A percentile compares a stretch with the other conserved stretches of the same genome.
Conservation (phyloP, 2,888 invertebrate genomes). For the Cryptocephalus moraei region DNA sequence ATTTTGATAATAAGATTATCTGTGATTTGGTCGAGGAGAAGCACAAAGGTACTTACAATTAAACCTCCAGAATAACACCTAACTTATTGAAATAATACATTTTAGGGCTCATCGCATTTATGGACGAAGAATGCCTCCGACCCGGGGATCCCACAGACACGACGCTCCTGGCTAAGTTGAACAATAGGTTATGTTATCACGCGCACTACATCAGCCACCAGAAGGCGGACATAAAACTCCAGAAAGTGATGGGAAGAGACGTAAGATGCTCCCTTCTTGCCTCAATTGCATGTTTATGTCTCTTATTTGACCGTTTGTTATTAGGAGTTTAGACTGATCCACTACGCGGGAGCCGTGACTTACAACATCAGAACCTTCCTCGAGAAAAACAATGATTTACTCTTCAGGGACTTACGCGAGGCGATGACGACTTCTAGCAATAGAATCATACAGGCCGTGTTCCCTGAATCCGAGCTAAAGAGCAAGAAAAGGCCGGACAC, state of each 20-base stretch:
- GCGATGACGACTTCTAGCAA: slow-evolving; percentile 67
- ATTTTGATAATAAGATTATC: slow-evolving; percentile 89
- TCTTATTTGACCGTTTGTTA: slow-evolving; percentile 16
- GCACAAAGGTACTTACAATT: slow-evolving; percentile 62
- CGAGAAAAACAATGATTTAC: slow-evolving; percentile 87
- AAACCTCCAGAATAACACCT: too few species aligned
- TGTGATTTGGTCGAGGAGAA: slow-evolving; percentile 87
- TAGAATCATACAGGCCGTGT: slow-evolving; percentile 50
- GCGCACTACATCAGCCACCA: slow-evolving; percentile 76
- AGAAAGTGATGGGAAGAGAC: slow-evolving; percentile 76
- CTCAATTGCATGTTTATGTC: neutral
- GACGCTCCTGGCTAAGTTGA: slow-evolving; percentile 74
- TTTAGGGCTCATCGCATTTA: slow-evolving; percentile 66
- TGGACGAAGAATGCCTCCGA: slow-evolving; percentile 87
- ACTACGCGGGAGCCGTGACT: slow-evolving; percentile 90
- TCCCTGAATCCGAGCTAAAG: slow-evolving; percentile 52
- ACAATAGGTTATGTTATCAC: slow-evolving; percentile 61
- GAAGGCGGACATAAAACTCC: slow-evolving; percentile 65
- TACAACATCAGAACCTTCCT: slow-evolving; percentile 80
- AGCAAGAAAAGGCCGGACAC: slow-evolving; percentile 83
- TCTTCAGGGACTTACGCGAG: slow-evolving; percentile 80
- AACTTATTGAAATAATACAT: slow-evolving; percentile 1
- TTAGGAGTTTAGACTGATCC: slow-evolving; percentile 82
- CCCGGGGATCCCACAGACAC: slow-evolving; percentile 79
- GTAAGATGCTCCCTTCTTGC: slow-evolving; percentile 40